Conservation (phyloP, 92 coral and sea anemone species). For the Epizoanthus illoricatus region DNA sequence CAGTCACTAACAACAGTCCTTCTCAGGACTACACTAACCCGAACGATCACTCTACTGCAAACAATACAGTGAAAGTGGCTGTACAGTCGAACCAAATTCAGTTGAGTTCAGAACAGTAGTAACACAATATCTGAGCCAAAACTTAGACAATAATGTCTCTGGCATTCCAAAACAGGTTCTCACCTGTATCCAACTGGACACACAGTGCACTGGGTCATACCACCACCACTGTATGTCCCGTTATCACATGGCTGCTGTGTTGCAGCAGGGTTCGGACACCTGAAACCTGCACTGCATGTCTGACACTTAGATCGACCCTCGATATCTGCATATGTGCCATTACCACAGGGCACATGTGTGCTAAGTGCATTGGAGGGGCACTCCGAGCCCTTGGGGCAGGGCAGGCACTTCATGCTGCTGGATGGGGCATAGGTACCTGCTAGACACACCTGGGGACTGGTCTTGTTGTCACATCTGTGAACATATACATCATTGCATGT, state of each 20-base stretch:
- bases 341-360: conserved; percentile 50
- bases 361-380: conserved; percentile 59
- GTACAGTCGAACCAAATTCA: too few relatives aligned
- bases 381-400: conserved; percentile 61
- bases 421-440: conserved; percentile 63
- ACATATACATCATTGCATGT: not conserved
- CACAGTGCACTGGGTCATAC: conserved; percentile 43
- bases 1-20: too few relatives aligned
- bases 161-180: not conserved
- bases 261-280: conserved; percentile 59
- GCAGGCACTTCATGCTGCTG: conserved; percentile 44
- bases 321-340: conserved; percentile 60
- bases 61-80: too few relatives aligned
- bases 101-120: too few relatives aligned
- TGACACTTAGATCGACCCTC: conserved; percentile 50
- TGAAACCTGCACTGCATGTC: conserved; percentile 67
- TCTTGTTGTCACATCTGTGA: conserved; percentile 59
- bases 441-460: conserved; percentile 52
- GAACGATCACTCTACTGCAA: too few relatives aligned
- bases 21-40: too few relatives aligned
- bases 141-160: too few relatives aligned
- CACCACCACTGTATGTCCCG: conserved; percentile 72
- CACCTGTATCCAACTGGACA: conserved; percentile 86
- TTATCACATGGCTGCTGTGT: conserved; percentile 63
- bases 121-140: too few relatives aligned